Conservation (phyloP, 2,888 invertebrate species). For the Hydrotaea diabolus region DNA sequence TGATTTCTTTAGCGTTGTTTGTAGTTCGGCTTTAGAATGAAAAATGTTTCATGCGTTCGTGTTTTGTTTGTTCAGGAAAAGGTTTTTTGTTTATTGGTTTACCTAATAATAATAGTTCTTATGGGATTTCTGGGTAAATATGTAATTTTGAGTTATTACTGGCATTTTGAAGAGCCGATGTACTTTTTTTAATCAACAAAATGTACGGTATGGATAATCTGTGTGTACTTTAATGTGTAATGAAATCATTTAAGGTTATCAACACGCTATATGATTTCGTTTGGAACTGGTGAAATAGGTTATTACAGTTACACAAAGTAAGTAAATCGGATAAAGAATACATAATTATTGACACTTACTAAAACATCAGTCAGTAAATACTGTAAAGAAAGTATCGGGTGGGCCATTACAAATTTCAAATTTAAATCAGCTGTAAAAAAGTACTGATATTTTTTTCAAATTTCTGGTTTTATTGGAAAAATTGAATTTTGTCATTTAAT, state of each 20-base stretch:
- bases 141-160: not conserved
- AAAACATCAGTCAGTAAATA: too few relatives aligned
- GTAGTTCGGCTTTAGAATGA: not conserved
- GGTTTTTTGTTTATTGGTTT: not conserved
- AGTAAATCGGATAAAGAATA: too few relatives aligned
- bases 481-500: too few relatives aligned
- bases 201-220: too few relatives aligned
- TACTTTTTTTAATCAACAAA: not conserved
- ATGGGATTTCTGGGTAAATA: constrained; percentile 27
- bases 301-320: not conserved
- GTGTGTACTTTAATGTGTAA: constrained; percentile 1
- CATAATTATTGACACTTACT: too few relatives aligned
- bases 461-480: too few relatives aligned
- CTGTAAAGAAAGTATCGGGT: too few relatives aligned
- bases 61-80: not conserved
- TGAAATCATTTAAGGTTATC: not conserved
- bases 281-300: not conserved
- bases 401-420: too few relatives aligned
- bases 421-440: too few relatives aligned
- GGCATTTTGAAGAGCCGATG: not conserved
- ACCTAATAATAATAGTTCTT: constrained; percentile 26
- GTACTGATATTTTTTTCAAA: too few relatives aligned
- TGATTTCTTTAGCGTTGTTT: not conserved
- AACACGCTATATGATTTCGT: not conserved
- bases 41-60: not conserved